Percentiles rank a stretch among this genome's conserved stretches.
These are phyloP conservation scores for Orestias chungarensis DNA, from an alignment of 2,797 vertebrate species.

Conservation along the genomic window DNA sequence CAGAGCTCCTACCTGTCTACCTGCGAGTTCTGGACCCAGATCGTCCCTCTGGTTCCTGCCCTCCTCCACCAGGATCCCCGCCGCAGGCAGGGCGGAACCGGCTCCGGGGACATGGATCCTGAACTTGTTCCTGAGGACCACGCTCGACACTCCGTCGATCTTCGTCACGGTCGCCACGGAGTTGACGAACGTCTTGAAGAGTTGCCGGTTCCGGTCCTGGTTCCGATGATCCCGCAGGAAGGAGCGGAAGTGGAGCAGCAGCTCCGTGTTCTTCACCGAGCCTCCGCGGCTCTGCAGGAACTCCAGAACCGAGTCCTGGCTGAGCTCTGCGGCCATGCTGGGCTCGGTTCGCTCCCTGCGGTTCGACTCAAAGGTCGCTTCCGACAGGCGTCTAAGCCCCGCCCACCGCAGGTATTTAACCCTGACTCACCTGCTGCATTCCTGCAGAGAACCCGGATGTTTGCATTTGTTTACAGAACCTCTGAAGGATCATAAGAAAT, in stretches of 20 bases:
- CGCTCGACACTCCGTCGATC: slow-evolving; percentile 80
- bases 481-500: no score
- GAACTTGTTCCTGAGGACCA: slow-evolving; percentile 85
- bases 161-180: slow-evolving; percentile 87
- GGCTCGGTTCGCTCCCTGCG: neutral
- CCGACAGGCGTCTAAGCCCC: slow-evolving; percentile 41
- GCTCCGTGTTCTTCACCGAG: slow-evolving; percentile 83
- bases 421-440: slow-evolving; percentile 43
- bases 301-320: slow-evolving; percentile 86
- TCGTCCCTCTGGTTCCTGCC: slow-evolving; percentile 13
- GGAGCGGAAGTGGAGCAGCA: slow-evolving; percentile 84
- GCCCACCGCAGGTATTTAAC: slow-evolving; percentile 63
- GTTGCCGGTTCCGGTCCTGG: slow-evolving; percentile 83
- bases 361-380: slow-evolving; percentile 55
- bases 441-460: slow-evolving; percentile 61
- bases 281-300: slow-evolving; percentile 86
- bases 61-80: slow-evolving; percentile 59
- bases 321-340: slow-evolving; percentile 84
- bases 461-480: no score
- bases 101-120: slow-evolving; percentile 65
- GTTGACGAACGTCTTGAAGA: slow-evolving; percentile 92
- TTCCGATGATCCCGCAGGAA: slow-evolving; percentile 82
- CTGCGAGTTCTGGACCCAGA: neutral
- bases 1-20: neutral
- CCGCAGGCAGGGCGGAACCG: slow-evolving; percentile 50